Percentiles rank a stretch among this genome's conserved stretches.
phyloP scores from a whole-genome alignment of 1,140 invertebrate species.

The Augochlora pura region DNA sequence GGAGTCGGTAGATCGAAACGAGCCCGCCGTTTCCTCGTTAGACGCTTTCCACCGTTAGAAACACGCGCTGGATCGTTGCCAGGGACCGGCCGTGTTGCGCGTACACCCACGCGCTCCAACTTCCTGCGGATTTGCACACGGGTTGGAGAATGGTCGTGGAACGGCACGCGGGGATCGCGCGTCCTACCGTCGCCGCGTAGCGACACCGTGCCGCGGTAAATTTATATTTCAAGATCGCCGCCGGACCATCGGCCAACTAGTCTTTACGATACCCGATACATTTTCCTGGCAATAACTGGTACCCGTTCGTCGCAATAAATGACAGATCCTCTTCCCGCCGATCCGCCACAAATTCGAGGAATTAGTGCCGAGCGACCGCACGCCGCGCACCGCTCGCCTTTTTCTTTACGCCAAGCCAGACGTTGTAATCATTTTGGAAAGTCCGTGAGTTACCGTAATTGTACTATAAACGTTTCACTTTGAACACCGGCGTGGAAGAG shows the following conservation, averaged over 20 bases:
- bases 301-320: not conserved
- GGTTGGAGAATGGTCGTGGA: conserved; percentile 1
- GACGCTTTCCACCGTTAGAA: conserved; percentile 11
- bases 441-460: no score
- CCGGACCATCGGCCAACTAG: not conserved
- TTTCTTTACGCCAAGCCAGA: not conserved
- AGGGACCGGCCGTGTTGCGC: not conserved
- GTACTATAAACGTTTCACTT: no score
- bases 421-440: no score
- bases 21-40: conserved; percentile 12
- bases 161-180: conserved; percentile 3
- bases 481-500: no score
- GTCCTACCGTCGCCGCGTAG: not conserved
- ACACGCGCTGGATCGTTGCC: conserved; percentile 28
- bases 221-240: conserved; percentile 31
- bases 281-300: conserved; percentile 1
- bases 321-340: not conserved
- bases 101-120: conserved; percentile 14
- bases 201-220: not conserved
- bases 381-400: not conserved
- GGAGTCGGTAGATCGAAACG: not conserved
- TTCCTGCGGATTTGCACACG: conserved; percentile 30
- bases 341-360: not conserved
- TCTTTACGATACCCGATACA: conserved; percentile 14
- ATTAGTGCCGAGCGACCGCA: not conserved